Evolutionary conservation across 2,797 vertebrate species (phyloP).

Genomic region (Philypnodon macrostomus): DNA sequence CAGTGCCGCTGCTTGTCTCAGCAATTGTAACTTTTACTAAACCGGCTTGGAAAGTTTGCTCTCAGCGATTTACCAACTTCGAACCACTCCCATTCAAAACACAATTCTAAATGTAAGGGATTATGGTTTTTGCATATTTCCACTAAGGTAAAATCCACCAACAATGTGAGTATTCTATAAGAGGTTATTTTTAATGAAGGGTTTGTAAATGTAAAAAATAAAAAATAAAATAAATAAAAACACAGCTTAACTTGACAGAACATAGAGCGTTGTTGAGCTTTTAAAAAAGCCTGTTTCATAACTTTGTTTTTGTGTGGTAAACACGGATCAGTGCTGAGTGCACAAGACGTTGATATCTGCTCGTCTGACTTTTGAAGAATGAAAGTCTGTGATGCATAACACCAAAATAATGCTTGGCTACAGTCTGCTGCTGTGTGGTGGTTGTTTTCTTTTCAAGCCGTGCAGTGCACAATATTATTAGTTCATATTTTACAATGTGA

Average conservation of each 20-base stretch:
- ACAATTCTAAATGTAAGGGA: slow-evolving; percentile 29
- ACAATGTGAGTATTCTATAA: slow-evolving; percentile 19
- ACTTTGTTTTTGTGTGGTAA: background rate
- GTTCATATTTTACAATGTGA: too few relatives aligned
- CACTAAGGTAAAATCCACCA: slow-evolving; percentile 20
- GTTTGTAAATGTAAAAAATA: too few relatives aligned
- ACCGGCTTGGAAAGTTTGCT: slow-evolving; percentile 18
- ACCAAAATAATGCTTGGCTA: background rate
- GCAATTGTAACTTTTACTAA: slow-evolving; percentile 41
- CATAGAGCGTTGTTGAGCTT: background rate
- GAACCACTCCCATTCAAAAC: slow-evolving; percentile 25
- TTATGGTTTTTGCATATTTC: slow-evolving; percentile 36
- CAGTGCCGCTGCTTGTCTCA: slow-evolving; percentile 50
- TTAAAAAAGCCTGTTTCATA: slow-evolving; percentile 4
- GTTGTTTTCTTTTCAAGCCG: too few relatives aligned
- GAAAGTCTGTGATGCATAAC: background rate
- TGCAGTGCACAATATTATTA: too few relatives aligned
- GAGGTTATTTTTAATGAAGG: slow-evolving; percentile 19
- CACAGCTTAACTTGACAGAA: slow-evolving; percentile 2
- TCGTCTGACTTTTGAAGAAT: slow-evolving; percentile 1
- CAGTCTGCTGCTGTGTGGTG: background rate
- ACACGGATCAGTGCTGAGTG: background rate
- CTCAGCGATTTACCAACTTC: slow-evolving; percentile 9
- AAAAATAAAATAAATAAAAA: slow-evolving; percentile 20
- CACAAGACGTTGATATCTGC: background rate